Evolutionary conservation across 2,113 vertebrate genomes (phyloP).

Genomic region (Drymodes brunneopygia): DNA sequence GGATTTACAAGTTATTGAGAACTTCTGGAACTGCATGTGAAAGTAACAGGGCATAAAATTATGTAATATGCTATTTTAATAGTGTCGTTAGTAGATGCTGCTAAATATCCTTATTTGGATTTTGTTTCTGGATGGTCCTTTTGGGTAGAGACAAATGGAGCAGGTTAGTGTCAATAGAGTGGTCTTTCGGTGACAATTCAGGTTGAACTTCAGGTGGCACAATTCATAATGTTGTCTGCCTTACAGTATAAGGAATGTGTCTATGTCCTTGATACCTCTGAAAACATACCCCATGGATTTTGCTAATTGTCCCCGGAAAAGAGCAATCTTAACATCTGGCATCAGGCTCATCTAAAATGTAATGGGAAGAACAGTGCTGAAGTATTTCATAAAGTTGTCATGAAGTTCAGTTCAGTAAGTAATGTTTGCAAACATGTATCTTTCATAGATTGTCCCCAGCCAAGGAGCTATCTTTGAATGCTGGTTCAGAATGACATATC

Average conservation of each 20-base stretch:
- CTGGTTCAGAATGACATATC: neutral
- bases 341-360: neutral
- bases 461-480: neutral
- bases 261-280: neutral
- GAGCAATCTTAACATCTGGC: neutral
- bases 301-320: neutral
- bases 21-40: neutral
- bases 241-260: neutral
- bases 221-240: neutral
- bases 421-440: accelerated
- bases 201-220: neutral
- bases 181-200: neutral
- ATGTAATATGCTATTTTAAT: neutral
- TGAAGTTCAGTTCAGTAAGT: neutral
- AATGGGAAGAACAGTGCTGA: neutral
- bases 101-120: neutral
- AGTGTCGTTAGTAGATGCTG: neutral
- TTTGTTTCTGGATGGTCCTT: neutral
- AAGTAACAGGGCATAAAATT: neutral
- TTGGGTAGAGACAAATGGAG: neutral
- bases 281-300: neutral
- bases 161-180: neutral
- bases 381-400: neutral
- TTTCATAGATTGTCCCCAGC: neutral
- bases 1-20: neutral